phyloP scores from a whole-genome alignment of 2,113 vertebrate species.

The Gadus chalcogrammus region DNA sequence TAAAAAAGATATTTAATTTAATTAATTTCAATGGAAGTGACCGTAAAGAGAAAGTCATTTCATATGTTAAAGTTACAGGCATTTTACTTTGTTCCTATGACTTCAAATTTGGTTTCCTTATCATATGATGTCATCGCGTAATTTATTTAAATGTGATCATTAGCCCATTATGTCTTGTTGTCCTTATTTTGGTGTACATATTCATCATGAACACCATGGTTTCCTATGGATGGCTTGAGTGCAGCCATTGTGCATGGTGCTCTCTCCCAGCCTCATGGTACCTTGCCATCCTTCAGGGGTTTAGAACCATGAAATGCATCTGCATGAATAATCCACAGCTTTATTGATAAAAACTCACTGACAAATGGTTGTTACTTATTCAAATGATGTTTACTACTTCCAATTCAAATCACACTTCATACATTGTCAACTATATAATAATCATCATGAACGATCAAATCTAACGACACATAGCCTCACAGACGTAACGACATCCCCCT shows the following conservation, averaged over 20 bases:
- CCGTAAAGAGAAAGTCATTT: no score
- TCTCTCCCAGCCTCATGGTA: slow-evolving; percentile 33
- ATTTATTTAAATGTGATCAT: background rate
- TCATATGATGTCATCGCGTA: background rate
- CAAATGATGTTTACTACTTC: no score
- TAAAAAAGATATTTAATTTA: no score
- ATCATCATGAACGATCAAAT: background rate
- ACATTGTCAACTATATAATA: slow-evolving; percentile 2
- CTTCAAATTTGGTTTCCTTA: no score
- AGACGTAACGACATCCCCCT: no score
- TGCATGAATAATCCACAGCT: slow-evolving; percentile 9
- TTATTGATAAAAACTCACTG: no score
- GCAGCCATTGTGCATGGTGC: slow-evolving; percentile 32
- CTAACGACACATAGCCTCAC: background rate
- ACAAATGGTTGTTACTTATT: no score
- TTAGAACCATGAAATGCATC: slow-evolving; percentile 26
- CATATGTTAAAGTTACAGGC: no score
- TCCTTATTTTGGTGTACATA: slow-evolving; percentile 19
- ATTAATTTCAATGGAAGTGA: no score
- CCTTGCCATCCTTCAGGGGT: slow-evolving; percentile 71
- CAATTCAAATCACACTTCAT: no score
- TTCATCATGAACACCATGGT: slow-evolving; percentile 20
- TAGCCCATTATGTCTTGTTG: background rate
- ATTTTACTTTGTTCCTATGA: no score
- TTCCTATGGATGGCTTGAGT: slow-evolving; percentile 37